Percentiles rank a stretch among this genome's conserved stretches.
phyloP scores from a whole-genome alignment of 2,888 invertebrate species.

The Rhagophthalmus giganteus region DNA sequence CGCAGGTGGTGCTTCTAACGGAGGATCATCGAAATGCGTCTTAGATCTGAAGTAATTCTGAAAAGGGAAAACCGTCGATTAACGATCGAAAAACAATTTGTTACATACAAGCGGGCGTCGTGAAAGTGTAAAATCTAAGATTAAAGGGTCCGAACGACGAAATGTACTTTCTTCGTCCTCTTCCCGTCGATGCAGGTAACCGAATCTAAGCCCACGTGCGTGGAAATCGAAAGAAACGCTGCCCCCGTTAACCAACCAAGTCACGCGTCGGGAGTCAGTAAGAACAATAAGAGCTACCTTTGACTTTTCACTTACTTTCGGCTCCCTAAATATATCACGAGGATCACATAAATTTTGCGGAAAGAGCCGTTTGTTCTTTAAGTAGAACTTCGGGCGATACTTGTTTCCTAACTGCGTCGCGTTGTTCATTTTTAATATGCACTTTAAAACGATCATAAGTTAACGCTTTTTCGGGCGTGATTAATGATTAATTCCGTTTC shows the following conservation, averaged over 20 bases:
- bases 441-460: too few relatives aligned
- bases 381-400: constrained; percentile 7
- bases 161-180: constrained; percentile 24
- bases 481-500: background rate
- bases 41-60: constrained; percentile 45
- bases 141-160: constrained; percentile 27
- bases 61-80: constrained; percentile 32
- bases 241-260: constrained; percentile 14
- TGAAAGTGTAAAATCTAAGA: constrained; percentile 21
- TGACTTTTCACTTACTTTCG: constrained; percentile 43
- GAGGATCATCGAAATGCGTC: constrained; percentile 38
- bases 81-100: constrained; percentile 7
- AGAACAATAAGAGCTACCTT: constrained; percentile 43
- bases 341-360: constrained; percentile 30
- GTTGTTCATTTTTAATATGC: background rate
- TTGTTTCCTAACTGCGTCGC: constrained; percentile 3
- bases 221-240: constrained; percentile 30
- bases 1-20: constrained; percentile 45
- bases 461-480: background rate
- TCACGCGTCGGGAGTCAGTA: constrained; percentile 30
- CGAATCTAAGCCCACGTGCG: constrained; percentile 37
- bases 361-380: constrained; percentile 16
- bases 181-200: constrained; percentile 32
- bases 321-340: constrained; percentile 38
- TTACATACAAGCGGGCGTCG: too few relatives aligned